phyloP scores from a whole-genome alignment of 2,797 vertebrate species.

The Dermochelys coriacea region DNA sequence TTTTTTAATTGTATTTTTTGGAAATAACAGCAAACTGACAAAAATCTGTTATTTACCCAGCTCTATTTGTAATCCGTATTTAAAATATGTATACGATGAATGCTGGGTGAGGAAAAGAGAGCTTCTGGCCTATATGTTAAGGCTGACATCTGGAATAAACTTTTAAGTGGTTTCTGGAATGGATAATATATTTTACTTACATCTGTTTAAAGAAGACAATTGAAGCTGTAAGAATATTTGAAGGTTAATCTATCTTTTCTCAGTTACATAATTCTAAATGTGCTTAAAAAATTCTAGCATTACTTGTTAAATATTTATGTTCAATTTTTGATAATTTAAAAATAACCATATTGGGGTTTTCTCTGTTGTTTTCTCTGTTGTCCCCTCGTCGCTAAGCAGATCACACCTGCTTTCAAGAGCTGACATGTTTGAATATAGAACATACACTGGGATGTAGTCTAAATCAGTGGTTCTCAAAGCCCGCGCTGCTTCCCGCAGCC shows the following conservation, averaged over 20 bases:
- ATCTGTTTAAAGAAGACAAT: neutral
- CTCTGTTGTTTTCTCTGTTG: neutral
- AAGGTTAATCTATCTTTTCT: neutral
- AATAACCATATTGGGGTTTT: neutral
- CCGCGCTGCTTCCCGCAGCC: no score
- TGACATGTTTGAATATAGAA: neutral
- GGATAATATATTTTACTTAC: neutral
- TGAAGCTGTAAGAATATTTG: neutral
- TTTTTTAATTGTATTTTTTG: neutral
- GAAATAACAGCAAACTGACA: no score
- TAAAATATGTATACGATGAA: neutral
- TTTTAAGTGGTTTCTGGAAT: neutral
- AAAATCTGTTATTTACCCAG: neutral
- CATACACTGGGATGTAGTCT: neutral
- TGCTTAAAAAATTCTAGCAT: neutral
- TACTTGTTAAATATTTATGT: neutral
- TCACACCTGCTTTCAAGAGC: neutral
- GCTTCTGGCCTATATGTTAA: neutral
- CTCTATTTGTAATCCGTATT: neutral
- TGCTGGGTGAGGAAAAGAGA: neutral
- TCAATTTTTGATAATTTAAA: neutral
- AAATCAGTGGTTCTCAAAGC: neutral
- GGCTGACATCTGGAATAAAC: neutral
- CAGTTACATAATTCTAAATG: neutral
- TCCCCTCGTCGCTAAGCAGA: neutral